These are phyloP conservation scores for Champsocephalus gunnari DNA, from an alignment of 2,797 vertebrate genomes.

Conservation along the genomic window DNA sequence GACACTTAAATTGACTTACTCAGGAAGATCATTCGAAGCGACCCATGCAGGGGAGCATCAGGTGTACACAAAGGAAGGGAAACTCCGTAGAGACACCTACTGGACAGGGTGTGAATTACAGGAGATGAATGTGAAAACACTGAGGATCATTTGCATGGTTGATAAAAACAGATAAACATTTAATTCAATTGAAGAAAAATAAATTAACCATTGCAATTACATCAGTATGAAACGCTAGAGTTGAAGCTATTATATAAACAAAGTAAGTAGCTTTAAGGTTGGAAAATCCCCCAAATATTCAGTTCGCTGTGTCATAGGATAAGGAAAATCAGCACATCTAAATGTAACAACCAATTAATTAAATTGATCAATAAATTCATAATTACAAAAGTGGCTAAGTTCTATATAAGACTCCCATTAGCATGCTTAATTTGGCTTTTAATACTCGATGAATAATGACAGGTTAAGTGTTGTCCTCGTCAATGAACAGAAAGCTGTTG, in stretches of 20 bases:
- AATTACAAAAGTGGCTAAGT: background rate
- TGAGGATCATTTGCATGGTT: background rate
- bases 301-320: background rate
- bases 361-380: background rate
- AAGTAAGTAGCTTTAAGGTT: background rate
- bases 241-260: too few relatives aligned
- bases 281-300: background rate
- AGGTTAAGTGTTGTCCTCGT: background rate
- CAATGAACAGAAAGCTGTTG: background rate
- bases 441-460: too few relatives aligned
- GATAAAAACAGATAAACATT: background rate
- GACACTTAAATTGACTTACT: background rate
- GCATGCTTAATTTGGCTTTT: background rate
- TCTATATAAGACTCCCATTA: background rate
- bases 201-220: background rate
- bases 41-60: background rate
- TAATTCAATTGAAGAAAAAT: background rate
- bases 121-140: background rate
- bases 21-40: background rate
- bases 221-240: background rate
- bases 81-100: constrained; percentile 8
- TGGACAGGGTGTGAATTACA: constrained; percentile 21
- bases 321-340: background rate
- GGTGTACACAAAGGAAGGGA: background rate
- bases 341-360: background rate